Evolutionary conservation across 2,888 invertebrate genomes (phyloP).

Genomic region (Agonum fuliginosum): DNA sequence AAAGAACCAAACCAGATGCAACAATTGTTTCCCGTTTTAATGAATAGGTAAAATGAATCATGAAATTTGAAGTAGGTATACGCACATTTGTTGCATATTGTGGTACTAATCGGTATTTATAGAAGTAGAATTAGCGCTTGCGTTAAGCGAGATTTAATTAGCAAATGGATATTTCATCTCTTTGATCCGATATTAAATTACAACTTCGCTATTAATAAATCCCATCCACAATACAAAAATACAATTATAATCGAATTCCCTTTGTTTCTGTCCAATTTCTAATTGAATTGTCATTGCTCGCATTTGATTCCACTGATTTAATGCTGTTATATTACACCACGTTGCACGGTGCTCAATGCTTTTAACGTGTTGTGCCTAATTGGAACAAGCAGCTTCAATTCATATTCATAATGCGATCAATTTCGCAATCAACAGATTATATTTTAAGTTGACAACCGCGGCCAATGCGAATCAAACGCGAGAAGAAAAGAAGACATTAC

Average conservation of each 20-base stretch:
- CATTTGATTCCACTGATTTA: too few species aligned
- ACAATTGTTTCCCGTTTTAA: not conserved
- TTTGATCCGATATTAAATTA: conserved; percentile 36
- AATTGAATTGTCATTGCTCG: not conserved
- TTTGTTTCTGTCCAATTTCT: conserved; percentile 4
- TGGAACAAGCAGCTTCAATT: too few species aligned
- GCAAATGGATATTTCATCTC: conserved; percentile 28
- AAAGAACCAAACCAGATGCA: too few species aligned
- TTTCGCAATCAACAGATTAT: too few species aligned
- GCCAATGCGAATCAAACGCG: too few species aligned
- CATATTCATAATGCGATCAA: too few species aligned
- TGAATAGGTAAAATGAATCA: not conserved
- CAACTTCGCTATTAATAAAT: conserved; percentile 15
- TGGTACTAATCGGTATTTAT: conserved; percentile 24
- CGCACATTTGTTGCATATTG: not conserved
- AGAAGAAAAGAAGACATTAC: too few species aligned
- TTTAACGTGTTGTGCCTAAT: too few species aligned
- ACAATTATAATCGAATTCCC: conserved; percentile 9
- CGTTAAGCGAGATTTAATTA: conserved; percentile 14
- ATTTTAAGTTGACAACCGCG: too few species aligned
- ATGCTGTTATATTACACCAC: too few species aligned
- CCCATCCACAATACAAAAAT: not conserved
- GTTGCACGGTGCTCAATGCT: too few species aligned
- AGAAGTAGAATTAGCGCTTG: not conserved
- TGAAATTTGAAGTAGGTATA: not conserved